Conservation (phyloP, 1,140 invertebrate genomes). For the Bombus breviceps region DNA sequence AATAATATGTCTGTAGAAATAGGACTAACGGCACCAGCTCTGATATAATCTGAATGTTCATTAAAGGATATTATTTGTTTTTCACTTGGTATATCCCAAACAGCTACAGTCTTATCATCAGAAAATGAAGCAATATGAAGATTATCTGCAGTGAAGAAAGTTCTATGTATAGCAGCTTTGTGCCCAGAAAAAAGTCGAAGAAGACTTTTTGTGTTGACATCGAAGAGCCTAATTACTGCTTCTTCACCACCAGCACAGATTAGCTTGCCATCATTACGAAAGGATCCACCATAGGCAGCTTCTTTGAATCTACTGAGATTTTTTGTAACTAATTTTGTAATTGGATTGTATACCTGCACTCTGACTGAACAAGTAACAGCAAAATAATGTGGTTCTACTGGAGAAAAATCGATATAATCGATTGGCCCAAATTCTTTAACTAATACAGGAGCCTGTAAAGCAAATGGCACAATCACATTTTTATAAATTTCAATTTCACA, state of each 20-base stretch:
- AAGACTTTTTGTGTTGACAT: conserved; percentile 90
- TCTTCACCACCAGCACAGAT: conserved; percentile 95
- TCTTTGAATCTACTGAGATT: conserved; percentile 94
- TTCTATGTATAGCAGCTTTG: conserved; percentile 89
- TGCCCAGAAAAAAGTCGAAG: conserved; percentile 85
- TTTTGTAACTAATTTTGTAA: conserved; percentile 92
- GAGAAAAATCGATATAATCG: conserved; percentile 95
- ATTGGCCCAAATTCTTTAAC: conserved; percentile 96
- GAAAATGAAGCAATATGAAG: conserved; percentile 94
- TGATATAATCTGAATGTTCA: conserved; percentile 92
- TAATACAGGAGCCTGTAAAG: conserved; percentile 89
- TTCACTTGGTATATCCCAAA: conserved; percentile 96
- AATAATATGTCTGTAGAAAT: conserved; percentile 89
- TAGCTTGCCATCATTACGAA: conserved; percentile 93
- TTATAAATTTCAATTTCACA: conserved; percentile 11
- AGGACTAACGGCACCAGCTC: conserved; percentile 91
- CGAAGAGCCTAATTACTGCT: conserved; percentile 93
- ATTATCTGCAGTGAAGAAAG: conserved; percentile 91
- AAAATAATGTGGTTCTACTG: conserved; percentile 93
- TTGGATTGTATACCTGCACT: conserved; percentile 95
- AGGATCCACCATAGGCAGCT: conserved; percentile 92
- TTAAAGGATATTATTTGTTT: conserved; percentile 87
- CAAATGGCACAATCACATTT: conserved; percentile 43
- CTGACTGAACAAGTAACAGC: conserved; percentile 95
- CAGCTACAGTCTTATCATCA: conserved; percentile 94